Evolutionary conservation across 2,888 invertebrate genomes (phyloP).

Genomic region (Eristalinus aeneus): DNA sequence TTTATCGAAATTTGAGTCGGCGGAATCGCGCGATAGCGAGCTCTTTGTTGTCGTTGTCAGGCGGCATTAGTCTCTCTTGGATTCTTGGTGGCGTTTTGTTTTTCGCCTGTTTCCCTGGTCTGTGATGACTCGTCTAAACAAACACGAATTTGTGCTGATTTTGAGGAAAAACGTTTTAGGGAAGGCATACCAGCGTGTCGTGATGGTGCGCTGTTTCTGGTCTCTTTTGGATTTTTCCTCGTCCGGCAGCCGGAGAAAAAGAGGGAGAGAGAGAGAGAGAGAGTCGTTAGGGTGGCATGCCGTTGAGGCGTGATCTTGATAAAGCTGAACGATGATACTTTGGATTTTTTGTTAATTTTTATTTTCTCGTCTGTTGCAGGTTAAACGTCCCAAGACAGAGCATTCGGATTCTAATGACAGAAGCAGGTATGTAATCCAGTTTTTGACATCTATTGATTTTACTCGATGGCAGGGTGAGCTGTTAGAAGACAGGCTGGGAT

Average conservation of each 20-base stretch:
- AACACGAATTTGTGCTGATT: conserved; percentile 54
- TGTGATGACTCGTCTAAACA: conserved; percentile 17
- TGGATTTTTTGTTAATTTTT: conserved; percentile 8
- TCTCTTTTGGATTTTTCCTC: conserved; percentile 33
- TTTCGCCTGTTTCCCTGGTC: not conserved
- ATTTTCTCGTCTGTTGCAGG: conserved; percentile 82
- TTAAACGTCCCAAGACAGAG: conserved; percentile 87
- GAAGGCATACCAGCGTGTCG: conserved; percentile 56
- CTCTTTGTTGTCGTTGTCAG: conserved; percentile 44
- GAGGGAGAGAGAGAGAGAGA: too few relatives aligned
- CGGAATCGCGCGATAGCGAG: conserved; percentile 4
- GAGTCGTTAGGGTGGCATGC: conserved; percentile 17
- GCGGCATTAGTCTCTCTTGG: conserved; percentile 17
- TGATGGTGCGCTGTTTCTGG: not conserved
- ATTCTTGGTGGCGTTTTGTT: conserved; percentile 2
- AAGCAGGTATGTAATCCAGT: conserved; percentile 83
- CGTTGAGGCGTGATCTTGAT: conserved; percentile 55
- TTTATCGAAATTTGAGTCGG: conserved; percentile 62
- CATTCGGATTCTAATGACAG: conserved; percentile 85
- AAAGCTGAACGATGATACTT: not conserved
- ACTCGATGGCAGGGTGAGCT: too few relatives aligned
- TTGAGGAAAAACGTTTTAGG: conserved; percentile 5
- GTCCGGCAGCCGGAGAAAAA: too few relatives aligned
- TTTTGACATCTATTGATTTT: not conserved
- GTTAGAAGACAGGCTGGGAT: too few relatives aligned